Evolutionary conservation across 2,113 vertebrate genomes (phyloP).

Genomic region (Stegostoma tigrinum): DNA sequence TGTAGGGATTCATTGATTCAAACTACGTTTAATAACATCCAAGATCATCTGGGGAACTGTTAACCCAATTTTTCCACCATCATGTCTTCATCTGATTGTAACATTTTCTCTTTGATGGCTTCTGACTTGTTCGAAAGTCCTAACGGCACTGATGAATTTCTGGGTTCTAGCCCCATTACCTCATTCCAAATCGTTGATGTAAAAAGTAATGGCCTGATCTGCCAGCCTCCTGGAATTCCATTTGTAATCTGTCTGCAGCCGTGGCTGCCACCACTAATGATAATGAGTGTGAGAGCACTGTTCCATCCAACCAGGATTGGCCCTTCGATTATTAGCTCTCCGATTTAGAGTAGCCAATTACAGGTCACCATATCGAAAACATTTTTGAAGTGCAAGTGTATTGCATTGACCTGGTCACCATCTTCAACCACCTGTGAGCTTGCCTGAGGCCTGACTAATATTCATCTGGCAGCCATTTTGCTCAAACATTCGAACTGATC

Average conservation of each 20-base stretch:
- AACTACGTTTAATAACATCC: background rate
- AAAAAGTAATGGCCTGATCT: background rate
- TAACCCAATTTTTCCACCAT: background rate
- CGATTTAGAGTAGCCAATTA: background rate
- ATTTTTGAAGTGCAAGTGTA: background rate
- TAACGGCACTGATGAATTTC: background rate
- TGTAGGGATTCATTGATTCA: too few relatives aligned
- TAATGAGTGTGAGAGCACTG: background rate
- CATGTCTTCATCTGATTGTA: background rate
- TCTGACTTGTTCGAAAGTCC: background rate
- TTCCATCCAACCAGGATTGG: background rate
- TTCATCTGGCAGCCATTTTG: too few relatives aligned
- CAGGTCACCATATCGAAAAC: background rate
- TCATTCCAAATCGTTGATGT: background rate
- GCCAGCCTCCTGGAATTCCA: background rate
- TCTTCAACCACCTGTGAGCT: too few relatives aligned
- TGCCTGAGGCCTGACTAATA: too few relatives aligned
- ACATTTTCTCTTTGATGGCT: background rate
- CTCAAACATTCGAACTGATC: too few relatives aligned
- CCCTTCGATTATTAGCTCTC: background rate
- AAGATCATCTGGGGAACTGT: background rate
- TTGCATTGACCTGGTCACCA: background rate
- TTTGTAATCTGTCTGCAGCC: background rate
- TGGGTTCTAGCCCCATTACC: background rate
- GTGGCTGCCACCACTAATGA: background rate